phyloP scores from a whole-genome alignment of 1,140 invertebrate genomes.

The Druon quercuslanigerum region DNA sequence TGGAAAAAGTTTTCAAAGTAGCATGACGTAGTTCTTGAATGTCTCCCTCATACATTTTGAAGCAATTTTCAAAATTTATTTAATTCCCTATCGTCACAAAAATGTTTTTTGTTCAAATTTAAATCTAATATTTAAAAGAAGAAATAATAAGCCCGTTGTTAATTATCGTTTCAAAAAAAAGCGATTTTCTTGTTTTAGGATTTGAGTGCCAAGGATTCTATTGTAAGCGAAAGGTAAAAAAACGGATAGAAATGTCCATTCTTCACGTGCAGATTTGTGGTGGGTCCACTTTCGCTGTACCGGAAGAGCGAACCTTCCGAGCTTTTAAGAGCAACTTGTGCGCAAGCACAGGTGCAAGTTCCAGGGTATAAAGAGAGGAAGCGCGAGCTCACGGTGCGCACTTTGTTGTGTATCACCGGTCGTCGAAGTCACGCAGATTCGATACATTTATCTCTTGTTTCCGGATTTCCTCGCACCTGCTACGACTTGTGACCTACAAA shows the following conservation, averaged over 20 bases:
- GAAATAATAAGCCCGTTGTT: too few relatives aligned
- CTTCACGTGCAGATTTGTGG: slow-evolving; percentile 22
- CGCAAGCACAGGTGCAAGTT: slow-evolving; percentile 70
- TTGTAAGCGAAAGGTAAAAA: background rate
- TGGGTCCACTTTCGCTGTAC: slow-evolving; percentile 18
- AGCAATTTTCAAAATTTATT: too few relatives aligned
- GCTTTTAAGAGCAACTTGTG: slow-evolving; percentile 46
- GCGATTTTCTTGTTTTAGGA: background rate
- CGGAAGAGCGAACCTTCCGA: slow-evolving; percentile 25
- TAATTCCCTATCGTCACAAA: too few relatives aligned
- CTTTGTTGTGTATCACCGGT: slow-evolving; percentile 60
- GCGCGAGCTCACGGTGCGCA: slow-evolving; percentile 64
- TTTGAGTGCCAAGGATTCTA: background rate
- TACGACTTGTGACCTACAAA: background rate
- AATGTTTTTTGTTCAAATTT: too few relatives aligned
- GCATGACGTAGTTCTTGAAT: too few relatives aligned
- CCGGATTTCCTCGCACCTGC: slow-evolving; percentile 13
- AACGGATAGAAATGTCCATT: background rate
- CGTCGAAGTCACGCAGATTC: slow-evolving; percentile 45
- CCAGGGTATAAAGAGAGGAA: slow-evolving; percentile 69
- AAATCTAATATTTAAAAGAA: too few relatives aligned
- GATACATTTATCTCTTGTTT: slow-evolving; percentile 18
- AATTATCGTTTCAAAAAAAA: too few relatives aligned
- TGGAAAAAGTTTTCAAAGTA: too few relatives aligned
- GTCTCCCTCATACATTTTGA: too few relatives aligned